Base-by-base conservation (phyloP, 2,888 invertebrate genomes). In the Ferrisia virgata region DNA sequence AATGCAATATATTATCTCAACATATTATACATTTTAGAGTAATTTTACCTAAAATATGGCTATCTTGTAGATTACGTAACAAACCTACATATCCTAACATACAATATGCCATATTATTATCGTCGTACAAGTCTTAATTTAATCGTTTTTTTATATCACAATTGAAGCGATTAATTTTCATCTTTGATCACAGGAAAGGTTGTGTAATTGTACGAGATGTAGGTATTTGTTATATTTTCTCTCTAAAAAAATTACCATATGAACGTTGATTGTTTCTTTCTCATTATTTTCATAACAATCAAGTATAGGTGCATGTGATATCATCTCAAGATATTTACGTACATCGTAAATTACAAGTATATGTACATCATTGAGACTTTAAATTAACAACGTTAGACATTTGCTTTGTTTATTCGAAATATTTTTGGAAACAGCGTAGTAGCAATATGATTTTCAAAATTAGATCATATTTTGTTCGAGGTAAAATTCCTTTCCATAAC, bases 401-500 rank as follows among this genome's bases (percentile, higher is more conserved):
- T 47, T 47, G n/a, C 8, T 2, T 47, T 18, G 2, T 47, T 47
- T 47, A 9, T 47, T 47, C 18, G 5, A 43, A 43, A 43, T 43
- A 8, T 1, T 15, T 15, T 8, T 6, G 47, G 47, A 47, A 53
- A 53, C 22, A 53, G 22, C 53, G 53, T 18, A 18, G 53, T 22
- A 53, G 22, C 8, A 36, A 8, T 36, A 53, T 53, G 53, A 53
- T 53, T 53, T 53, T 53, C 53, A 53, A 53, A 53, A 53, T 53
- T 53, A 22, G 53, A 53, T 22, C 64, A 15, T 64, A 64, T 31
- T 64, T 64, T n/a, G n/a, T n/a, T 64, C 64, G 64, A 64, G 64
- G 64, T 64, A 64, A 64, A 64, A 64, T 64, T 64, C 64, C 31
- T 64, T 13, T 64, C 64, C 64, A 64, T 64, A 64, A 64, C 28